Conservation (phyloP, 1,140 invertebrate genomes). For the Drosophila takahashii region DNA sequence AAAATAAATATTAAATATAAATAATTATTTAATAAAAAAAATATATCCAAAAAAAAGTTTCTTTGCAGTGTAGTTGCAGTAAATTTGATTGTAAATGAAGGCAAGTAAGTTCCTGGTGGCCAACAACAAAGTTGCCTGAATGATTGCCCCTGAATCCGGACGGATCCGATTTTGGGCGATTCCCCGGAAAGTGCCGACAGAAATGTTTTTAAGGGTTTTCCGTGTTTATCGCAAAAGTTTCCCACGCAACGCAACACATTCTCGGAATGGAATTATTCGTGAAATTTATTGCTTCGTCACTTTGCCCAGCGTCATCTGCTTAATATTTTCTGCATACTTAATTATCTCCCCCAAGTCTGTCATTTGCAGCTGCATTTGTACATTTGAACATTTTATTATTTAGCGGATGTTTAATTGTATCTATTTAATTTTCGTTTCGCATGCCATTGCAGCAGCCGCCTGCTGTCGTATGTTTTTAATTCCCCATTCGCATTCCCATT, state of each 20-base stretch:
- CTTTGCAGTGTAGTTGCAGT: conserved; percentile 37
- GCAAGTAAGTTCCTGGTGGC: conserved; percentile 22
- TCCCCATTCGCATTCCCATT: conserved; percentile 19
- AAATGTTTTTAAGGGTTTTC: conserved; percentile 17
- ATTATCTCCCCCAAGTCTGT: conserved; percentile 44
- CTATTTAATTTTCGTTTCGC: conserved; percentile 82
- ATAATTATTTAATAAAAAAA: too few species aligned
- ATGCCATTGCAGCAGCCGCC: conserved; percentile 46
- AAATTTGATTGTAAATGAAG: conserved; percentile 67
- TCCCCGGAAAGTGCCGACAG: conserved; percentile 11
- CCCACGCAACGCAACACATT: conserved; percentile 55
- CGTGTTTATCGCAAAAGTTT: conserved; percentile 43
- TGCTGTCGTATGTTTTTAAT: conserved; percentile 54
- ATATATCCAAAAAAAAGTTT: too few species aligned
- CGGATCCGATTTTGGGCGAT: conserved; percentile 26
- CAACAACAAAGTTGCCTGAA: conserved; percentile 45
- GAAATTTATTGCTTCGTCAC: conserved; percentile 48
- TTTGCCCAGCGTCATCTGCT: conserved; percentile 32
- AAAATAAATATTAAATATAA: too few species aligned
- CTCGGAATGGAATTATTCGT: conserved; percentile 30
- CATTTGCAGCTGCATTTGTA: conserved; percentile 31
- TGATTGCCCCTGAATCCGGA: conserved; percentile 34
- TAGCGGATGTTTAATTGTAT: conserved; percentile 84
- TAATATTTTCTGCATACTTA: conserved; percentile 52
- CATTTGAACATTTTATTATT: conserved; percentile 82